Evolutionary conservation across 2,888 invertebrate species (phyloP).

Genomic region (Melangyna quadrimaculata): DNA sequence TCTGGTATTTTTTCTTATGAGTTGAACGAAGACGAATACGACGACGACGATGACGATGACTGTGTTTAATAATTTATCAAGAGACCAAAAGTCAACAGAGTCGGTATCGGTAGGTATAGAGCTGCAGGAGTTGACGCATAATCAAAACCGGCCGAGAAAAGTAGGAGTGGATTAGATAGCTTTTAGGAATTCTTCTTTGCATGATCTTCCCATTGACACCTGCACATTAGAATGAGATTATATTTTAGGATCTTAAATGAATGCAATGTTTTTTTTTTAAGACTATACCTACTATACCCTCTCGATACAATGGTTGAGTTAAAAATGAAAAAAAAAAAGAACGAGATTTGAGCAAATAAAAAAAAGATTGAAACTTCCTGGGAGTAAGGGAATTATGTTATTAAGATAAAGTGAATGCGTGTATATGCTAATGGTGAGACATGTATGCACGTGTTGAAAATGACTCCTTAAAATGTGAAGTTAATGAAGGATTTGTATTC

Average conservation of each 20-base stretch:
- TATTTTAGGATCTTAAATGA: constrained; percentile 28
- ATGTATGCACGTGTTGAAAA: constrained; percentile 62
- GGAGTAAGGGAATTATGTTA: constrained; percentile 52
- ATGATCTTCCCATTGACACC: constrained; percentile 68
- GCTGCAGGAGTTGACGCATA: constrained; percentile 57
- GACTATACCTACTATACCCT: not conserved
- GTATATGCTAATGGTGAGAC: not conserved
- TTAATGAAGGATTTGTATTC: constrained; percentile 23
- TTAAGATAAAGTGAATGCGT: constrained; percentile 45
- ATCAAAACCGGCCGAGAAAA: constrained; percentile 52
- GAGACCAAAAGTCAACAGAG: constrained; percentile 9
- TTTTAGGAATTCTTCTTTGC: constrained; percentile 60
- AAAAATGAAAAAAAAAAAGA: constrained; percentile 38
- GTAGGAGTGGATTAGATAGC: constrained; percentile 42
- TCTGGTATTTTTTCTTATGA: constrained; percentile 28
- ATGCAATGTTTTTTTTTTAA: constrained; percentile 16
- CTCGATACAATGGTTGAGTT: constrained; percentile 14
- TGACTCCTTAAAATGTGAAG: constrained; percentile 47
- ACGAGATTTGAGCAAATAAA: constrained; percentile 45
- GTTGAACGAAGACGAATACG: constrained; percentile 24
- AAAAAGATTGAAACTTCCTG: constrained; percentile 51
- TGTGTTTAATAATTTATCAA: constrained; percentile 66
- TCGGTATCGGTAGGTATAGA: not conserved
- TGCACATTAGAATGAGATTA: constrained; percentile 68
- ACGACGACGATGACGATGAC: constrained; percentile 25